Evolutionary conservation across 2,113 vertebrate genomes (phyloP), one percentile per base, ranked within the genome.

Genomic region (Lonchura striata): DNA sequence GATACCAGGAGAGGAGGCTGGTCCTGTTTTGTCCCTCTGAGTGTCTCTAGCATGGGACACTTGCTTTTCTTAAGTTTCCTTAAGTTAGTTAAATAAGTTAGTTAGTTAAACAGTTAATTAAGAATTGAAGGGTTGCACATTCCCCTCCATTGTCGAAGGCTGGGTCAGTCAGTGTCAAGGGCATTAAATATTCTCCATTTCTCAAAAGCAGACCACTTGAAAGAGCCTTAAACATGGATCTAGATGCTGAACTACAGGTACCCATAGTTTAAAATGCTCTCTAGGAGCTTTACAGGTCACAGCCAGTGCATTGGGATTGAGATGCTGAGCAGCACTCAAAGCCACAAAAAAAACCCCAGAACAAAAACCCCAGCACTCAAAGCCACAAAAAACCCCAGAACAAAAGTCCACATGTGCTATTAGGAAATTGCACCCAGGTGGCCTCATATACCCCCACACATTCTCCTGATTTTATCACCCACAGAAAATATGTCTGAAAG

Each of bases 391-490:
- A 93, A 42, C 17, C 17, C 18, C 59, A 30, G 86, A 61, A 8
- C 25, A 86, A 91, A 54, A 1, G 3, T 23, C 10, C 63, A 23
- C 3, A 2, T 64, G 60, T 88, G 3, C 33, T 66, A 3, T 37
- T 60, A 86, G 94, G 80, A 70, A 71, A 76, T 10, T 44, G 2
- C 50, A 90, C 41, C 56, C 79, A 83, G 47, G 60, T 94, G 86
- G 72, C 93, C 93, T 97, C 65, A 79, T 78, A 54, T 92, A 83
- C 35, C 86, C 95, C 59, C 37, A 20, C 25, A 74, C 57, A 81
- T 47, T 83, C 59, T 78, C 52, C 68, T 86, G 92, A 96, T 94
- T 88, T 90, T 93, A 94, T 95, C 92, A 69, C n/a, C 76, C 65
- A 79, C 25, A 0, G 60, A 93, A 96, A 93, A 88, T 90, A 84